Evolutionary conservation across 2,113 vertebrate species (phyloP), one percentile per base, ranked within the genome.

Genomic region (Vidua macroura): DNA sequence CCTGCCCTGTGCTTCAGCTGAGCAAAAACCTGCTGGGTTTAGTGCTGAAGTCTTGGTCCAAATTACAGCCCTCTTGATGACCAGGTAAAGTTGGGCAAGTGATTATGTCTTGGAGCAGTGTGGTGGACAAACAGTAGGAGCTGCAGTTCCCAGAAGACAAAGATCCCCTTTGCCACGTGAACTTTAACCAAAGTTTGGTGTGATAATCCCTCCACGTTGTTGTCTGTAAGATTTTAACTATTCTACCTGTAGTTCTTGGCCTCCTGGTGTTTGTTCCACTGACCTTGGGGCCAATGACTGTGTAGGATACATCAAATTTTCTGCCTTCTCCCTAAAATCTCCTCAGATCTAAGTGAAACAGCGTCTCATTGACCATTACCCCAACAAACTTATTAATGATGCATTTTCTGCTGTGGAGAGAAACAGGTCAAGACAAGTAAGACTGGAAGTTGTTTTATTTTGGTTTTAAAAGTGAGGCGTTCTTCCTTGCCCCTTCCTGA

Each of bases 181-280:
- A 81, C 33, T 86, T 96, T 6, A 59, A 79, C 43, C 41, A 44
- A 48, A 76, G 19, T 51, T 74, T 56, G 48, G 62, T n/a, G 25
- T 21, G 39, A 76, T 80, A 77, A 81, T 90, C 56, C 91, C n/a
- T n/a, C 43, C 2, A 1, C 0, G 4, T 17, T 56, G 58, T 15
- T 56, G 20, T 92, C 95, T 93, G 43, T 59, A 70, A 69, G 86
- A 41, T 88, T 70, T 88, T 90, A 92, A 83, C 83, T 95, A 14
- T 76, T 77, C 68, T 68, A 90, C 52, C 46, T 94, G 67, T 94
- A 95, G 93, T 88, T 51, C 82, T 96, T 95, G 93, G 74, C 90
- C 82, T 46, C n/a, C 60, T 81, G 46, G 25, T 43, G 49, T 70
- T 96, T 59, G 41, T 60, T 92, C 73, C 76, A 31, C 78, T 59